Base-by-base conservation (phyloP, 1,140 invertebrate genomes). In the Pseudomyrmex cubaensis region DNA sequence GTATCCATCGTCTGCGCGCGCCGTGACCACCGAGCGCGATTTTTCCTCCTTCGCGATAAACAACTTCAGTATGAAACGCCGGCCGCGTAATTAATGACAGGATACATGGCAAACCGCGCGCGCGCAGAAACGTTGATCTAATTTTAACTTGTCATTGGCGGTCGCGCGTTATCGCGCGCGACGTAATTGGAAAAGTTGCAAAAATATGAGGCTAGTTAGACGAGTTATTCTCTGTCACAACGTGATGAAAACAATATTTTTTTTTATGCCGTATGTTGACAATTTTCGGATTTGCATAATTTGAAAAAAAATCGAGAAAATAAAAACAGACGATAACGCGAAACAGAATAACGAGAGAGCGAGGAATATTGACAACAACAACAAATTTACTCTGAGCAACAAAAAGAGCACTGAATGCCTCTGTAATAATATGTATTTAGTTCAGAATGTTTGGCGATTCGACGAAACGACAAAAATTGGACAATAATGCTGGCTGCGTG, bases 41-140 rank as follows among this genome's bases (percentile, higher is more conserved):
- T 62, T 73, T 84, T 70, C 66, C 35, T 35, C 7, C 52, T 67
- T 56, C 46, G 62, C 76, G 84, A 80, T 85, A 86, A 86, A 85
- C 54, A 86, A 86, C 69, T 86, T 67, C 15, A 56, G 69, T 67
- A 63, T 61, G 44, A 67, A 85, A 50, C 61, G 25, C 20, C 17
- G 69, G 46, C 5, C 56, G 35, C 44, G 35, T 57, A 72, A 66
- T 73, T 85, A 73, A 80, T 84, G 64, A 73, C 50, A 56, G 57
- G 66, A 80, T 72, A 59, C 76, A 12, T 22, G 15, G 54, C 59
- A 59, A 80, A 25, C 76, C 52, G 54, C 35, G 35, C 35, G 35
- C 35, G 35, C 7, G 0, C 69, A 72, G 54, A 50, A 70, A 10
- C 46, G 76, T 59, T 72, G 54, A 80, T 80, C 76, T 80, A 80